Evolutionary conservation across 2,888 invertebrate genomes (phyloP).

Genomic region (Digitonthophagus gazella): DNA sequence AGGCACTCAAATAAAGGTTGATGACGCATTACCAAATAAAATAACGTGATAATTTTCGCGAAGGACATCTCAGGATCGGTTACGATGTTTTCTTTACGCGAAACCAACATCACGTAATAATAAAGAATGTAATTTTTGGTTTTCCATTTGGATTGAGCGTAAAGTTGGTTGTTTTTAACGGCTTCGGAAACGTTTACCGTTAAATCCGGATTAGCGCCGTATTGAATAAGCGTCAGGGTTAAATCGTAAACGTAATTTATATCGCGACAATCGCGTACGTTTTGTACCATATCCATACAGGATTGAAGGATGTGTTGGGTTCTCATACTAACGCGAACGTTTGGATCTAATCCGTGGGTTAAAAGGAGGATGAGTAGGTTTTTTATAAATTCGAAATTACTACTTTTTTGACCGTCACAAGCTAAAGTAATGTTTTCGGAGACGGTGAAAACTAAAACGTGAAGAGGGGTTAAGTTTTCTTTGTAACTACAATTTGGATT

Average conservation of each 20-base stretch:
- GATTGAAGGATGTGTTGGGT: constrained; percentile 71
- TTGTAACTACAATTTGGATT: constrained; percentile 71
- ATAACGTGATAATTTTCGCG: constrained; percentile 64
- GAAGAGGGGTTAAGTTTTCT: constrained; percentile 66
- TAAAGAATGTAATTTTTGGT: constrained; percentile 63
- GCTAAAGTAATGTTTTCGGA: constrained; percentile 69
- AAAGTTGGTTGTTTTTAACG: constrained; percentile 47
- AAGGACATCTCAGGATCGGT: constrained; percentile 63
- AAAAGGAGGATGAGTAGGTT: constrained; percentile 64
- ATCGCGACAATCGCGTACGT: constrained; percentile 64
- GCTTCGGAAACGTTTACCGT: constrained; percentile 55
- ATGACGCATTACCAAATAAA: constrained; percentile 68
- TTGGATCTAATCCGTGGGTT: constrained; percentile 67
- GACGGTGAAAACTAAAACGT: constrained; percentile 69
- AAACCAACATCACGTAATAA: constrained; percentile 69
- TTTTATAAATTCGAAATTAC: constrained; percentile 69
- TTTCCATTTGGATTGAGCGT: constrained; percentile 54
- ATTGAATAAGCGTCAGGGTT: constrained; percentile 68
- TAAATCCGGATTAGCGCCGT: constrained; percentile 72
- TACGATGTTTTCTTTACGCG: constrained; percentile 63
- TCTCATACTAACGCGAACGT: constrained; percentile 58
- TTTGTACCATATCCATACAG: constrained; percentile 67
- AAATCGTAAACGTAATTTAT: constrained; percentile 68
- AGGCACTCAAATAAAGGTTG: constrained; percentile 67
- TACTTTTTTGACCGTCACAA: constrained; percentile 64